Evolutionary conservation across 2,797 vertebrate species (phyloP), one percentile per base, ranked within the genome.

Genomic region (Meriones psammophilus): DNA sequence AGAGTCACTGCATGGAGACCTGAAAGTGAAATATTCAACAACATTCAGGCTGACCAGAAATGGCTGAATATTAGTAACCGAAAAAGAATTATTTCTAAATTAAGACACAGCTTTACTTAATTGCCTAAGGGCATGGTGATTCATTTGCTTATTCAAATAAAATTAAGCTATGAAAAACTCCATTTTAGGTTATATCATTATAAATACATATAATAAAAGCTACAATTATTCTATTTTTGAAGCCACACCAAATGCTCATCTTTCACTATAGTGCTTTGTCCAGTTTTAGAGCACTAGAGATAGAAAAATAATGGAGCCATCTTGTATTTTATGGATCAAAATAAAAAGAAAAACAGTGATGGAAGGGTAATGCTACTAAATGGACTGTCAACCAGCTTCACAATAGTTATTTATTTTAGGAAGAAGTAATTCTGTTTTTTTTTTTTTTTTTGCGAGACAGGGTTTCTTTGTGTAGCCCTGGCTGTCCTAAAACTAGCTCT

Each of bases 321-420:
- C 91, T 97, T 94, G 83, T 73, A 93, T 22, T 96, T 84, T 91
- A 88, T 95, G 95, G 46, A 91, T 89, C 39, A 87, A 97, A 94
- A 87, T 92, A 42, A 80, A 58, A 92, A 50, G 10, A 46, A 84
- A 94, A 88, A 95, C 84, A 83, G 9, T 80, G 56, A 97, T 94
- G 89, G 87, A 81, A 95, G 42, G 85, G 89, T 80, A 96, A 94
- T 62, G 54, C 56, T 77, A 94, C 56, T 77, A 94, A 94, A 91
- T 88, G 28, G 83, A 54, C 64, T 88, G 33, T 56, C 73, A 95
- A 71, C 39, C 58, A 94, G 36, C 60, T 28, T 58, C 54, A 92
- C 30, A 91, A 94, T 33, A 89, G 28, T 88, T 87, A 73, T 36
- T 95, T 88, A 85, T 86, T 96, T 94, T 46, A 83, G 64, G 68